Evolutionary conservation across 2,888 invertebrate species (phyloP).

Genomic region (Lasioglossum figueresi): DNA sequence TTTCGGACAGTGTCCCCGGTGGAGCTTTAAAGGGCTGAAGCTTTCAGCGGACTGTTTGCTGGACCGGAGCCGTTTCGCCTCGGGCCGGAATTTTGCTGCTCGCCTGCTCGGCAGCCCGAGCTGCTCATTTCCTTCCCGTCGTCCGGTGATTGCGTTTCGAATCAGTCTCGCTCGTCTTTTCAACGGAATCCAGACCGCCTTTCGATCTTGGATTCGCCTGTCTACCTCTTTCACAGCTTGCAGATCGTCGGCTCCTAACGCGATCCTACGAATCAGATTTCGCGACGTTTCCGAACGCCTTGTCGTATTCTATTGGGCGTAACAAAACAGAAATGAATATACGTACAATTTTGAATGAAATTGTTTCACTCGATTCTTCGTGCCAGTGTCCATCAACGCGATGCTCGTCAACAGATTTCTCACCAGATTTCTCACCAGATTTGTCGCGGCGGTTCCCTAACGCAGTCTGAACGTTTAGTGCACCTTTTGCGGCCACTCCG

Average conservation of each 20-base stretch:
- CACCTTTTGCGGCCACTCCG: slow-evolving; percentile 7
- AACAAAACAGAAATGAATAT: background rate
- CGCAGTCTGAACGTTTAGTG: background rate
- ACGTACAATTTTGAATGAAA: background rate
- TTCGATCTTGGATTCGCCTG: background rate
- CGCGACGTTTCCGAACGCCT: background rate
- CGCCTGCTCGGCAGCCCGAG: slow-evolving; percentile 14
- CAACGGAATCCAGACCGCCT: background rate
- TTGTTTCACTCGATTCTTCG: background rate
- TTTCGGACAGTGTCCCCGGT: slow-evolving; percentile 24
- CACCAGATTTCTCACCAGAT: background rate
- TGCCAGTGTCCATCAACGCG: background rate
- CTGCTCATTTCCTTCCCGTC: slow-evolving; percentile 34
- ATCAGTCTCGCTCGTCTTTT: slow-evolving; percentile 9
- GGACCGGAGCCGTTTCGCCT: slow-evolving; percentile 25
- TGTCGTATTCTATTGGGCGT: background rate
- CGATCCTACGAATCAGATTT: background rate
- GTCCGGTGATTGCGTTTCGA: background rate
- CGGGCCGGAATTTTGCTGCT: slow-evolving; percentile 27
- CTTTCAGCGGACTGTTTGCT: slow-evolving; percentile 45
- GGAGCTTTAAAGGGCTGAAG: slow-evolving; percentile 13
- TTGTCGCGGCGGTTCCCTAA: background rate
- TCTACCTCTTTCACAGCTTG: background rate
- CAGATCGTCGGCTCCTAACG: background rate
- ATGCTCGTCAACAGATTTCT: background rate